These are phyloP conservation scores for Austrofundulus limnaeus DNA, from an alignment of 2,113 vertebrate species.

Conservation along the genomic window DNA sequence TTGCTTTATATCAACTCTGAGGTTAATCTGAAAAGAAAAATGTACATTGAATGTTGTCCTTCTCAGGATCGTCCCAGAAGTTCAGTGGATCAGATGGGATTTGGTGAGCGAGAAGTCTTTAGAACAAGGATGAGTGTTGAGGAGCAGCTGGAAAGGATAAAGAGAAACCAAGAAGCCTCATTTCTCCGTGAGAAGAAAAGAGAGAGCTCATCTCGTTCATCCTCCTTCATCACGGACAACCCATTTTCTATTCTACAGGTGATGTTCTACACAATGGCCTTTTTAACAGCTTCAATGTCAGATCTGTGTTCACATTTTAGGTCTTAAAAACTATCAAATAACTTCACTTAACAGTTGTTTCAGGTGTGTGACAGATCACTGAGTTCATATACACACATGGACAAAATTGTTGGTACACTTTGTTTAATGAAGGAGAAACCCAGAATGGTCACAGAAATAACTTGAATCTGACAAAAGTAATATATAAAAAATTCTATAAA, in stretches of 20 bases:
- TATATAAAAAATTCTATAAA: too few relatives aligned
- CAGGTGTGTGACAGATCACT: too few relatives aligned
- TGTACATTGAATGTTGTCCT: background rate
- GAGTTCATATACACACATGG: too few relatives aligned
- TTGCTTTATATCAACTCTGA: too few relatives aligned
- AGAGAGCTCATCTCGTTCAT: constrained; percentile 80
- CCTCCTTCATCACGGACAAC: constrained; percentile 81
- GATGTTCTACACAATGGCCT: background rate
- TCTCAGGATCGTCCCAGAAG: constrained; percentile 89
- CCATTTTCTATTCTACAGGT: constrained; percentile 80
- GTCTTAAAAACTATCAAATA: too few relatives aligned
- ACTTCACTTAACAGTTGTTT: too few relatives aligned
- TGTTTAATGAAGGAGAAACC: too few relatives aligned
- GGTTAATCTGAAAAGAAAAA: too few relatives aligned
- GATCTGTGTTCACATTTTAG: background rate
- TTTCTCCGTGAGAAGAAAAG: constrained; percentile 86
- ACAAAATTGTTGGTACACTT: too few relatives aligned
- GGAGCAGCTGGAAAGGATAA: constrained; percentile 94
- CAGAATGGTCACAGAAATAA: too few relatives aligned
- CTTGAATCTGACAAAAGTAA: too few relatives aligned
- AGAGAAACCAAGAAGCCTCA: constrained; percentile 89
- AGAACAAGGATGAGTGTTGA: constrained; percentile 92
- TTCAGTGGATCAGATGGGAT: constrained; percentile 85
- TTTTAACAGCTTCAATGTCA: background rate
- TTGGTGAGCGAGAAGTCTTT: constrained; percentile 82